Conservation (phyloP, 2,113 vertebrate genomes). For the Aramus guarauna region DNA sequence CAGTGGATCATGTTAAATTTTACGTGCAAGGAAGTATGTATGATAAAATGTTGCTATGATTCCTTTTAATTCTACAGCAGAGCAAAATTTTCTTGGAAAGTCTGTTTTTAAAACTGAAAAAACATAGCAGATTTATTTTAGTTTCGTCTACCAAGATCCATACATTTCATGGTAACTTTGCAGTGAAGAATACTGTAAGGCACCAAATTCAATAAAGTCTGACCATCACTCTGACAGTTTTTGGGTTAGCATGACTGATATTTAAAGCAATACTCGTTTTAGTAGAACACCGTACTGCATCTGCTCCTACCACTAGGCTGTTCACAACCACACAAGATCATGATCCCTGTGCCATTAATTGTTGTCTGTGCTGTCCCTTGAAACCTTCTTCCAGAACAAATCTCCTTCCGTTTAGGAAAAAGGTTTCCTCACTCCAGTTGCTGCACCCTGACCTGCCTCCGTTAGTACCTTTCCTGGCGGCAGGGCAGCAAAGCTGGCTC, state of each 20-base stretch:
- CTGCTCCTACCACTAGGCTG: rapidly evolving
- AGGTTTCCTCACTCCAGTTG: neutral
- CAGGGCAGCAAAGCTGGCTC: neutral
- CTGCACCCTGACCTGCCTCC: neutral
- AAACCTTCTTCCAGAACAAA: neutral
- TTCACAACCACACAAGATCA: neutral
- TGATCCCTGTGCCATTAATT: neutral
- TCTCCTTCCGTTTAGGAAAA: neutral
- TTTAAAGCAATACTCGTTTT: neutral
- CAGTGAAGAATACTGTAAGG: neutral
- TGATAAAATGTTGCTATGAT: neutral
- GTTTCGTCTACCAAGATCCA: neutral
- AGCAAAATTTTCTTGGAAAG: neutral
- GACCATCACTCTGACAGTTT: neutral
- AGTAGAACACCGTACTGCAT: neutral
- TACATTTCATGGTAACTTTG: neutral
- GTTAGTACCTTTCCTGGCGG: neutral
- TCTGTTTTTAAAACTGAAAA: neutral
- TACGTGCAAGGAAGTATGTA: neutral
- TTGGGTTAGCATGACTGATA: neutral
- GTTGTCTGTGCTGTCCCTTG: neutral
- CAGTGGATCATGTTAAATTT: neutral
- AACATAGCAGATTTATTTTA: constrained; percentile 3
- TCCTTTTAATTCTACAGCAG: neutral
- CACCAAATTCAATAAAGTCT: neutral